Base-by-base conservation (phyloP, 2,888 invertebrate species). In the Abscondita cerata region DNA sequence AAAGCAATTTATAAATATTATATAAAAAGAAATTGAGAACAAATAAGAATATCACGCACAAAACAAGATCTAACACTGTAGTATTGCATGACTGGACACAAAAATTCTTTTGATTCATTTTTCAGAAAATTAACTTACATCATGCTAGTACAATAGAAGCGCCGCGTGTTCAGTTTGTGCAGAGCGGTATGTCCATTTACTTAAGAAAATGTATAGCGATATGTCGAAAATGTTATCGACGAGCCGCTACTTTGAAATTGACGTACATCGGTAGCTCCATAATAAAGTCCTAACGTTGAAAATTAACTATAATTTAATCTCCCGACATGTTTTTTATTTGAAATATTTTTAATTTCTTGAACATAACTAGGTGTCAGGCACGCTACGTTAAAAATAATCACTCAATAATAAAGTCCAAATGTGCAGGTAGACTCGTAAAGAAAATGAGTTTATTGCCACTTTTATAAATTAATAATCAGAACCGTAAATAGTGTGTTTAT, bases 311-410 rank as follows among this genome's bases (percentile, higher is more conserved):
- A 71, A 71, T 71, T 71, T 71, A 68, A 71, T 71, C 69, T 67
- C 62, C 62, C 56, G 65, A 62, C 68, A 66, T 60, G 65, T 67
- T 68, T 66, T 66, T 69, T 68, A 63, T 67, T 63, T 65, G 63
- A 54, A 58, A 54, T 59, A 63, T 67, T 66, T 67, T 69, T 70
- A 67, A 71, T 68, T 71, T 71, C 68, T 64, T 57, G 55, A 64
- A 59, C 66, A 66, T 71, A 72, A 73, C 71, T 73, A 73, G 73
- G 73, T 73, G 73, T 73, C 71, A 66, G 68, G 66, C 70, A 71
- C 68, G 71, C 70, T 65, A 68, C 59, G 67, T 67, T 71, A 67
- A 70, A 73, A 73, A 73, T 73, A 73, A 73, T 72, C 68, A 69
- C 71, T 68, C 72, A 70, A 72, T 72, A 72, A n/a, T 25, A 72